Base-by-base conservation (phyloP, 2,888 invertebrate species). In the Parelbella ahira region DNA sequence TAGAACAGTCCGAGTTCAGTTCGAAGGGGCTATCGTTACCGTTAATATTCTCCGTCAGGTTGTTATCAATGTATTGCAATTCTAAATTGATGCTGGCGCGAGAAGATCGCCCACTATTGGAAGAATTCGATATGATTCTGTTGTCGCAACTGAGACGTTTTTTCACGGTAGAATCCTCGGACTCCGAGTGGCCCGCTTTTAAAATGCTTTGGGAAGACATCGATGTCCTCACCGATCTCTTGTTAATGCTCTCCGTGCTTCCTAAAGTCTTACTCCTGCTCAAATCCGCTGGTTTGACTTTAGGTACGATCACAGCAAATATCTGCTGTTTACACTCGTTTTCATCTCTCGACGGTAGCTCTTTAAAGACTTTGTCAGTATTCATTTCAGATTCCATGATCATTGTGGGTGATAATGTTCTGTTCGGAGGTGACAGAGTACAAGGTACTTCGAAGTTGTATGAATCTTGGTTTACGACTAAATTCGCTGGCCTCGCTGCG, bases 261-360 rank as follows among this genome's bases (percentile, higher is more conserved):
- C 68, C 77, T 13, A 59, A 63, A 0, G 48, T 54, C 41, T 72
- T 75, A 9, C 53, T 68, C n/a, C 63, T 60, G 45, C 66, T 56
- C 45, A 75, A 74, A n/a, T 59, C 47, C 2, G 50, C 54, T 0
- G 74, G 70, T 52, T 73, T 81, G 0, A 73, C 69, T 56, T 87
- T 88, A 0, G 88, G 88, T 0, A 88, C 88, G 1, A 88, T 87
- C 0, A 88, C 88, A 0, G 88, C 88, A 52, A 86, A 88, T 0
- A 88, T 75, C 50, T 84, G 86, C 19, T 68, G 79, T 0, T 69
- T 70, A 1, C 42, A 10, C 3, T 76, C 76, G 1, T 52, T 68
- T 0, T 77, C 75, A 24, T 57, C 56, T 8, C 60, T 56, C 0
- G 63, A 53, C 0, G 87, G 86, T 1, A 88, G 27, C 24, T 88